Evolutionary conservation across 2,113 vertebrate species (phyloP).

Genomic region (Charadrius vociferus): DNA sequence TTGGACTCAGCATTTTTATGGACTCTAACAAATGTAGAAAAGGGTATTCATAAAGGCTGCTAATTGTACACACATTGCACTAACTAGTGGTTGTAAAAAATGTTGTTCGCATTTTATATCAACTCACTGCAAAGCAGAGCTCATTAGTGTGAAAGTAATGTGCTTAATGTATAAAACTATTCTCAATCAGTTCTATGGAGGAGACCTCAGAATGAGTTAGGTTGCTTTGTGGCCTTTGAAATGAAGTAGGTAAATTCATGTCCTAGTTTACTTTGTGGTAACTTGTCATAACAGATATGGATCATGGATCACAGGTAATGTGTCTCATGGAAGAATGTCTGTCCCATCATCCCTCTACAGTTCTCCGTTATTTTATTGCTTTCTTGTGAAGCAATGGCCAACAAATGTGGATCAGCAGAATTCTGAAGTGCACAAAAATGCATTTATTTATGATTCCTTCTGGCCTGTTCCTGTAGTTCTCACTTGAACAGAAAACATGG

Average conservation of each 20-base stretch:
- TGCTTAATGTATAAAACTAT: background rate
- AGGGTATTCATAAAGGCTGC: conserved; percentile 51
- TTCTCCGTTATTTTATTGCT: background rate
- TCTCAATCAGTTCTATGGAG: background rate
- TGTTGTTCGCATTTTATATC: conserved; percentile 66
- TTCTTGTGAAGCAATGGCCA: background rate
- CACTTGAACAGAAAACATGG: background rate
- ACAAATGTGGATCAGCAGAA: background rate
- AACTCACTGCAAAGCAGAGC: background rate
- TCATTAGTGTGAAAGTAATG: background rate
- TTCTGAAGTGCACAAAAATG: background rate
- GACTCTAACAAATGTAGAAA: conserved; percentile 51
- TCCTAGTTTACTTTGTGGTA: background rate
- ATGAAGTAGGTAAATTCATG: background rate
- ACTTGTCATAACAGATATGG: background rate
- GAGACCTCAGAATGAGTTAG: background rate
- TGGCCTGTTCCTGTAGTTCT: background rate
- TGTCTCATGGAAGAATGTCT: background rate
- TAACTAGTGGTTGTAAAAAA: conserved; percentile 55
- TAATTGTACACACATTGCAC: conserved; percentile 46
- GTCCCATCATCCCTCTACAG: background rate
- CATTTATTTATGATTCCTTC: background rate
- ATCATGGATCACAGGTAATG: background rate
- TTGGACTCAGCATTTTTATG: conserved; percentile 37
- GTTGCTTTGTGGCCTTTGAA: background rate